These are phyloP conservation scores for Bombyx mandarina DNA, from an alignment of 1,140 invertebrate species.

Conservation along the genomic window DNA sequence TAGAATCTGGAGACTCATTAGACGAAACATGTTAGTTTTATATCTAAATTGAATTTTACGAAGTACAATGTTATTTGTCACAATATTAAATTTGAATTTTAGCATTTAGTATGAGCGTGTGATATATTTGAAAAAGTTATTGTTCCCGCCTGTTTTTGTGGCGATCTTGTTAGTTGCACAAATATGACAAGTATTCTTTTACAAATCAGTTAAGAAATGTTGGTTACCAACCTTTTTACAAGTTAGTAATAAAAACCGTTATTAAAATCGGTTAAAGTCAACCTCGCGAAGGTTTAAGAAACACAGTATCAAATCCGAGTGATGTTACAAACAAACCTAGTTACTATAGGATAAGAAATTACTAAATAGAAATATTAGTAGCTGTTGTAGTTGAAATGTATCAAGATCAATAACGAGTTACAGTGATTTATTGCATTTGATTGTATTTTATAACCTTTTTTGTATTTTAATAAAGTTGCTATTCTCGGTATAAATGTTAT, in stretches of 20 bases:
- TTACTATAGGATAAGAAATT: constrained; percentile 28
- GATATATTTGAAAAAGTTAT: too few species aligned
- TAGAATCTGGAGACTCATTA: too few species aligned
- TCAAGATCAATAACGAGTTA: constrained; percentile 34
- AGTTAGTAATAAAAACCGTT: constrained; percentile 2
- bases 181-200: too few species aligned
- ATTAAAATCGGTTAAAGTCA: constrained; percentile 1
- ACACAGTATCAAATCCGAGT: constrained; percentile 30
- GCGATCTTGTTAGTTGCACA: too few species aligned
- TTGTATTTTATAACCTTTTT: constrained; percentile 69
- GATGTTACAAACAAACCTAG: constrained; percentile 32
- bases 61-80: too few species aligned
- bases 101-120: too few species aligned
- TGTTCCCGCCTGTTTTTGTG: too few species aligned
- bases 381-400: constrained; percentile 10
- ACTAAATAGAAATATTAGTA: constrained; percentile 42
- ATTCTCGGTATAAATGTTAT: constrained; percentile 44
- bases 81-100: too few species aligned
- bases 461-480: constrained; percentile 71
- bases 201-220: too few species aligned
- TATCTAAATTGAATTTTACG: too few species aligned
- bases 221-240: too few species aligned
- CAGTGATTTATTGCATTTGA: constrained; percentile 68
- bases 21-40: too few species aligned
- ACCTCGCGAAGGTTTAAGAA: constrained; percentile 6